A percentile compares a stretch with the other conserved stretches of the same genome.
These are phyloP conservation scores for Drosophila borborema DNA, from an alignment of 2,888 invertebrate species.

Conservation along the genomic window DNA sequence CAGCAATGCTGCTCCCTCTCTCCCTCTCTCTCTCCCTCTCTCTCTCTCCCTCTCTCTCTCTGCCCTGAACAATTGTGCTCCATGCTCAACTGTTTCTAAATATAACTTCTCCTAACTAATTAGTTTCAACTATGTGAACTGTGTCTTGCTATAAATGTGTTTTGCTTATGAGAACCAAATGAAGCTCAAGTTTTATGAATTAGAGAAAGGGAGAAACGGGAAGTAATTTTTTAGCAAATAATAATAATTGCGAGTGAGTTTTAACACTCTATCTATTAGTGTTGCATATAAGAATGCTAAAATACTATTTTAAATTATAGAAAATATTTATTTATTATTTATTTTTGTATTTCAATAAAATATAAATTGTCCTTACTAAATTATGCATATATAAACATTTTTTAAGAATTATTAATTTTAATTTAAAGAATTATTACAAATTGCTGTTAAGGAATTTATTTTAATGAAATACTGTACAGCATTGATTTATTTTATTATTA, in stretches of 20 bases:
- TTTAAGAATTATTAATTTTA: too few species aligned
- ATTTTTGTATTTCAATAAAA: too few species aligned
- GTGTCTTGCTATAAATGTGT: constrained; percentile 5
- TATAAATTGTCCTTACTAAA: too few species aligned
- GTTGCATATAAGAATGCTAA: too few species aligned
- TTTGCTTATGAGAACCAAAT: constrained; percentile 1
- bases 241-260: neutral
- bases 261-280: neutral
- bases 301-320: too few species aligned
- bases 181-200: neutral
- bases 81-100: constrained; percentile 51
- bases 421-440: too few species aligned
- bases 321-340: too few species aligned
- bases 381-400: too few species aligned
- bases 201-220: too few species aligned
- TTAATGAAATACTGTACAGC: too few species aligned
- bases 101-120: constrained; percentile 56
- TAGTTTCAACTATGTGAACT: constrained; percentile 32
- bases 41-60: neutral
- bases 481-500: too few species aligned
- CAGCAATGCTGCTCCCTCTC: neutral
- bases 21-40: neutral
- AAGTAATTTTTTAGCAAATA: neutral
- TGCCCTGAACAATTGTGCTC: constrained; percentile 45
- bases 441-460: too few species aligned